Base-by-base conservation (phyloP, 2,797 vertebrate species). In the Carcharodon carcharias region DNA sequence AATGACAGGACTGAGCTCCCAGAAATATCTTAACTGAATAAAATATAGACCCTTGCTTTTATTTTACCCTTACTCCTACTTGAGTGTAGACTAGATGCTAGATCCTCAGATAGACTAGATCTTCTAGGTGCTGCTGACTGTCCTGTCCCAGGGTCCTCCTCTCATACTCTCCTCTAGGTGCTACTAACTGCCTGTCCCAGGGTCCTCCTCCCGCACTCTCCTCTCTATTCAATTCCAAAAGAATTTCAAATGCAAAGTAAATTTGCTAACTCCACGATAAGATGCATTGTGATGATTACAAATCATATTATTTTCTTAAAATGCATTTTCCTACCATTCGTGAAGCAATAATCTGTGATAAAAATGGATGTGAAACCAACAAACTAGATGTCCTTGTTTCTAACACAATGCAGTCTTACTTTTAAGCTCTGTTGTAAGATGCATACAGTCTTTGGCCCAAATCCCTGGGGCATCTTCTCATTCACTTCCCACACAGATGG, bases 401-500 rank as follows among this genome's bases (percentile, higher is more conserved):
- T 26, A 54, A 71, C 11, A 40, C 2, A 23, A 3, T 71, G n/a
- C 31, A 95, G 18, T 23, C 21, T 40, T 28, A 69, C 8, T 12
- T 94, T 26, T 28, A 71, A 28, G 40, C 40, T 63, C 8, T 63
- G 31, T 26, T 31, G 65, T 28, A 95, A 95, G n/a, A 12, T 69
- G 61, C n/a, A 16, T 31, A 26, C 11, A 95, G 9, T 69, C 65
- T 69, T 69, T 69, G 93, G 93, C 40, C 63, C 65, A 50, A 54
- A 56, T 95, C 69, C 94, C 77, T 73, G 31, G 50, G 45, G 94
- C 54, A 54, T 56, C 28, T 77, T 95, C 28, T 95, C 69, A 95
- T 77, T 95, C 50, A 35, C 69, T 95, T 73, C 69, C 94, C 69
- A 56, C 5, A 56, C 69, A 95, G 45, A 35, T 95, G 94, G 94